Percentiles rank a stretch among this genome's conserved stretches.
Conservation (phyloP, 2,113 vertebrate species). For the Hucho hucho region DNA sequence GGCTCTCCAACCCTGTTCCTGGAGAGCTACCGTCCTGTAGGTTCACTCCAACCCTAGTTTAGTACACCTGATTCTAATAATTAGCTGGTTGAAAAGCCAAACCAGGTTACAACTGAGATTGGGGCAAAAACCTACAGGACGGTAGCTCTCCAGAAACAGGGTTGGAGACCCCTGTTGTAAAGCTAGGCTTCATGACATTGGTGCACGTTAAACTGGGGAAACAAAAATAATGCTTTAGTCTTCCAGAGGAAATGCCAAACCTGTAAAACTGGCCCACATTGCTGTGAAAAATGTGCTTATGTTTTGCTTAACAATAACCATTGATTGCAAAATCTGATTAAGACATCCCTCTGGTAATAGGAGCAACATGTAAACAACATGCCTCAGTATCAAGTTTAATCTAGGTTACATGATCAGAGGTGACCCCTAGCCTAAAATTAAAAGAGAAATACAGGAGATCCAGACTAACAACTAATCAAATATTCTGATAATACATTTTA, state of each 20-base stretch:
- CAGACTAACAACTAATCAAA: neutral
- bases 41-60: no score
- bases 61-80: no score
- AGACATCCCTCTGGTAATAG: conserved; percentile 9
- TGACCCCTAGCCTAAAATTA: neutral
- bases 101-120: no score
- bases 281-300: neutral
- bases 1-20: no score
- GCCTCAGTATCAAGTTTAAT: conserved; percentile 9
- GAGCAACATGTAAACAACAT: conserved; percentile 13
- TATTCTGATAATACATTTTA: neutral
- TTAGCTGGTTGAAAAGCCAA: no score
- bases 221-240: neutral
- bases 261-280: neutral
- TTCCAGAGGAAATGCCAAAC: neutral
- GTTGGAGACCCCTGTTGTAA: no score
- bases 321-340: conserved; percentile 4
- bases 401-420: neutral
- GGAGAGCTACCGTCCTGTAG: no score
- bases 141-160: no score
- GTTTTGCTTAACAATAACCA: neutral
- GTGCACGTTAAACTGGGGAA: neutral
- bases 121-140: no score
- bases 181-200: neutral
- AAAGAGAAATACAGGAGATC: neutral